Base-by-base conservation (phyloP, 30 jellyfish, hydroid and myxozoan species). In the Pelagia noctiluca region DNA sequence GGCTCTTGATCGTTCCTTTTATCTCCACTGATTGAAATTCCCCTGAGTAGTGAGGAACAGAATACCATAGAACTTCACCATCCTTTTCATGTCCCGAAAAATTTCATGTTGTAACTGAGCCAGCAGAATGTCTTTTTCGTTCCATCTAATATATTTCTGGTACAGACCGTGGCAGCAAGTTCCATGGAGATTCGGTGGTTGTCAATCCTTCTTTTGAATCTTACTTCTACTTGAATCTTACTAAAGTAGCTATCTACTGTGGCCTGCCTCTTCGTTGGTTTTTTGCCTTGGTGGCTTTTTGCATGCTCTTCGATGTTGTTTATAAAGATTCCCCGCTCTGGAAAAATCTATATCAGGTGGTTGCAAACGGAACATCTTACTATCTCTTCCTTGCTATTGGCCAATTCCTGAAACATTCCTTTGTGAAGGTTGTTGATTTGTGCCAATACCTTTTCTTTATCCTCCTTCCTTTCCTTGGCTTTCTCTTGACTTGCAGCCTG, bases 381-480 rank as follows among this genome's bases (percentile, higher is more conserved):
- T 37, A 62, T 62, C 75, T 62, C 75, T 62, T 62, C 75, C 75
- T 62, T 62, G 75, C 75, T 62, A 62, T 62, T 62, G 75, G 75
- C 75, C 75, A 62, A 62, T 37, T 62, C 75, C 75, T 62, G 18
- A 62, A 62, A 62, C 47, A 62, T 62, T 7, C 36, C 36, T 34
- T 62, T 21, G 75, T 62, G 75, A 62, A 62, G 75, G 37, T 19
- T 21, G 75, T 62, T 62, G 75, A 62, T 62, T 62, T 62, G 47
- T 62, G 75, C 47, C 75, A 62, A 62, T 62, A 2, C 7, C 18
- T 62, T 62, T 62, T 62, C 75, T 62, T 26, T 62, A 21, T 62
- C 49, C 47, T 62, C 57, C 57, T 42, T 42, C 57, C 57, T 42
- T 42, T 42, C 57, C 16, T 42, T 42, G 57, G 57, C 8, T 16